These are phyloP conservation scores for Odobenus rosmarus DNA, from an alignment of 2,113 vertebrate genomes.

Conservation along the genomic window DNA sequence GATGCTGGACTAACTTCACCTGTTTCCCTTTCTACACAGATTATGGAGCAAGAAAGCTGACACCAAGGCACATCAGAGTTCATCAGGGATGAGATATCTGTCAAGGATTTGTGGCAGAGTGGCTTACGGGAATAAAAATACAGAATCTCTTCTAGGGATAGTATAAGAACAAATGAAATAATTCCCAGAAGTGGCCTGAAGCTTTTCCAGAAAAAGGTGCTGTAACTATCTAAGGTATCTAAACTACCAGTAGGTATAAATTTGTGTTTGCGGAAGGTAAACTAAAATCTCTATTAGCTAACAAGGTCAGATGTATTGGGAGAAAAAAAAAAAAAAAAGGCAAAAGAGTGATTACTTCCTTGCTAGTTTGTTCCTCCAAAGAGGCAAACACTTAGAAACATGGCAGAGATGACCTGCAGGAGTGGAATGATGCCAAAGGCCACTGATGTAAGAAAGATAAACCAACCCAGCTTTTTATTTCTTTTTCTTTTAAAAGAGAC, in stretches of 20 bases:
- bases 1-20: background rate
- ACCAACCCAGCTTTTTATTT: background rate
- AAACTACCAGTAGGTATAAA: background rate
- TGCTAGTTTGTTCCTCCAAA: background rate
- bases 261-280: slow-evolving; percentile 39
- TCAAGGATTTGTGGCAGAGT: slow-evolving; percentile 41
- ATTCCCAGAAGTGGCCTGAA: slow-evolving; percentile 51
- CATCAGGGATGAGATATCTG: slow-evolving; percentile 26
- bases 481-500: slow-evolving; percentile 36
- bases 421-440: background rate
- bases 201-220: slow-evolving; percentile 52
- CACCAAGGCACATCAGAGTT: background rate
- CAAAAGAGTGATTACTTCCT: background rate
- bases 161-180: slow-evolving; percentile 48
- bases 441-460: slow-evolving; percentile 16
- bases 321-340: background rate
- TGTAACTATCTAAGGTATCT: slow-evolving; percentile 58
- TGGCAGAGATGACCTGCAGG: background rate
- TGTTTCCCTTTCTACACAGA: slow-evolving; percentile 56
- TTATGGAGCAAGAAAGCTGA: slow-evolving; percentile 51
- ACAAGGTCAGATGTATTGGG: background rate
- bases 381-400: background rate
- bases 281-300: slow-evolving; percentile 33
- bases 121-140: slow-evolving; percentile 5
- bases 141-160: slow-evolving; percentile 53